Base-by-base conservation (phyloP, 2,113 vertebrate species). In the Turnix velox region DNA sequence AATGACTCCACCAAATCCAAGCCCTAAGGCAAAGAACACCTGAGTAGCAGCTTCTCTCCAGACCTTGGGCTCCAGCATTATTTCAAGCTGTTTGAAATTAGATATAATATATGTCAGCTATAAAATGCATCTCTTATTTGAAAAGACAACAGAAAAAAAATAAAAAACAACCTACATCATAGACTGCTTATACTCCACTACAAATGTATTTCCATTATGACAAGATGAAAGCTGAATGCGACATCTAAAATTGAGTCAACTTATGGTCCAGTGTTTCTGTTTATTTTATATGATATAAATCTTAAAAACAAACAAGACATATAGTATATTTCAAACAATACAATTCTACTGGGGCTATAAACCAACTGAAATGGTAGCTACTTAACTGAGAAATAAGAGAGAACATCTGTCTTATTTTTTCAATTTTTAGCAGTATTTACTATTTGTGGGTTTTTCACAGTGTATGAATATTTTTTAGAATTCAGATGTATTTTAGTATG, bases 11-110 rank as follows among this genome's bases (percentile, higher is more conserved):
- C 99, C 99, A 81, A 99, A 99, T 92, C 99, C 99, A 59, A 99
- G 98, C 57, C 99, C 99, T 93, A 99, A 98, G 45, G 99, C 99
- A 95, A 99, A 99, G 98, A 99, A 99, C 85, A 99, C 99, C 97
- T 99, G 99, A 45, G 98, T 99, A 43, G 99, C 99, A 51, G 99
- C 99, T 96, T 99, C 99, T 85, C 98, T 98, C 99, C 99, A 99
- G 84, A 99, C 99, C 82, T 99, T 99, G 86, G 98, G 96, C 88
- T 99, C 99, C 97, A 99, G 90, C 99, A 99, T 99, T 95, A 99
- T 99, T 98, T 99, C 98, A 97, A 99, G 86, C 99, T 99, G 98
- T 97, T 97, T 95, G 94, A 97, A 97, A 98, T 93, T 82, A 96
- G 96, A 94, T 84, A 96, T 40, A 96, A 95, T 65, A 97, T 57